phyloP scores from a whole-genome alignment of 2,797 vertebrate species.

The Tympanoctomys barrerae region DNA sequence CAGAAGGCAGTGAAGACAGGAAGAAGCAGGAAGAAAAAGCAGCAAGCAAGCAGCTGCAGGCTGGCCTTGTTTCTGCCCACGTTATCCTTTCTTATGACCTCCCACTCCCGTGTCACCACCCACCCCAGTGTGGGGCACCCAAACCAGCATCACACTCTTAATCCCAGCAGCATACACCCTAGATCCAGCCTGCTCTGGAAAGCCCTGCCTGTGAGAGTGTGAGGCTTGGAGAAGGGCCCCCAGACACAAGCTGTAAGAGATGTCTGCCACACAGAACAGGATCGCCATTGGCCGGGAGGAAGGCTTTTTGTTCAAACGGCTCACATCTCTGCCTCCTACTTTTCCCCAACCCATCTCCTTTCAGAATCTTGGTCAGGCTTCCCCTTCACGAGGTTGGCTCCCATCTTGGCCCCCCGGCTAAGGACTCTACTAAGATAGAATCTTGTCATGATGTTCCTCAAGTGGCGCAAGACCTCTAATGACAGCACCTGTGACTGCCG shows the following conservation, averaged over 20 bases:
- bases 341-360: neutral
- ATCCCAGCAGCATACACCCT: neutral
- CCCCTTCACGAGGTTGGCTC: neutral
- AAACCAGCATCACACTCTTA: neutral
- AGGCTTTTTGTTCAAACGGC: neutral
- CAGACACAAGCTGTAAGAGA: neutral
- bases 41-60: neutral
- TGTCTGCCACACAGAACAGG: neutral
- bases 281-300: neutral
- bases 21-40: neutral
- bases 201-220: neutral
- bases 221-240: neutral
- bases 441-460: neutral
- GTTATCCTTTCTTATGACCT: too few relatives aligned
- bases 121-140: neutral
- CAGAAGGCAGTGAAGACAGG: neutral
- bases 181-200: neutral
- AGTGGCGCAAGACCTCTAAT: conserved; percentile 37
- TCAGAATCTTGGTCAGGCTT: neutral
- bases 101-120: neutral
- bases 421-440: conserved; percentile 11
- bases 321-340: neutral
- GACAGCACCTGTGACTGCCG: neutral
- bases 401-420: neutral
- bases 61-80: neutral